Conservation (phyloP, 35 echinoderm and acorn worm species). For the Ophioderma brevispina region DNA sequence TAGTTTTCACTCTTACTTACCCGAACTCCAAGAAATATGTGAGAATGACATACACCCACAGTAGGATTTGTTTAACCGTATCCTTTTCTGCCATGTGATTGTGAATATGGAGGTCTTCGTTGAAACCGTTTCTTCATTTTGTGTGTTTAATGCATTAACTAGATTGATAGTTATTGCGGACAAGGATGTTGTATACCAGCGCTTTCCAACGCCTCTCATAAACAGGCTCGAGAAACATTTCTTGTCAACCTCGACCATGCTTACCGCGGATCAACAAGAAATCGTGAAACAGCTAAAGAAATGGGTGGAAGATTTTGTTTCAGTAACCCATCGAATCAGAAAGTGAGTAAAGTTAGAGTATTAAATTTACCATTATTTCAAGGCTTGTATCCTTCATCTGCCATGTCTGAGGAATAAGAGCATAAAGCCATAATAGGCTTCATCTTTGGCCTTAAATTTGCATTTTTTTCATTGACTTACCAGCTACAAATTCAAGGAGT, state of each 20-base stretch:
- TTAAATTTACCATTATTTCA: too few relatives aligned
- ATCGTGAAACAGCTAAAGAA: not conserved
- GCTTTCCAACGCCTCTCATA: constrained; percentile 34
- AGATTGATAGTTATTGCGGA: constrained; percentile 46
- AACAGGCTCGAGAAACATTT: constrained; percentile 43
- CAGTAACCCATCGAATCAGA: too few relatives aligned
- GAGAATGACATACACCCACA: not conserved
- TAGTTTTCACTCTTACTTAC: not conserved
- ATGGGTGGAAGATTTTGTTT: not conserved
- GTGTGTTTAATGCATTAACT: too few relatives aligned
- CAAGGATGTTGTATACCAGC: constrained; percentile 18
- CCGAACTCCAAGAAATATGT: not conserved
- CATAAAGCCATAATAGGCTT: too few relatives aligned
- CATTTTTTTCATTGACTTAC: not conserved
- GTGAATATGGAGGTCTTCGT: not conserved
- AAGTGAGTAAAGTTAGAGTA: too few relatives aligned
- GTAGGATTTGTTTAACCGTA: not conserved
- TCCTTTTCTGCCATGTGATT: not conserved
- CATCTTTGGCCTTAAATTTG: not conserved
- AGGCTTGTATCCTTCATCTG: too few relatives aligned
- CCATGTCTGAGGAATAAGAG: too few relatives aligned
- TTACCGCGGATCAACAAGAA: not conserved
- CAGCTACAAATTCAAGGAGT: not conserved
- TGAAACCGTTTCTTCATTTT: not conserved
- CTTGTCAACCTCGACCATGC: constrained; percentile 25